Base-by-base conservation (phyloP, 2,113 vertebrate genomes). In the Sylvilagus bachmani region DNA sequence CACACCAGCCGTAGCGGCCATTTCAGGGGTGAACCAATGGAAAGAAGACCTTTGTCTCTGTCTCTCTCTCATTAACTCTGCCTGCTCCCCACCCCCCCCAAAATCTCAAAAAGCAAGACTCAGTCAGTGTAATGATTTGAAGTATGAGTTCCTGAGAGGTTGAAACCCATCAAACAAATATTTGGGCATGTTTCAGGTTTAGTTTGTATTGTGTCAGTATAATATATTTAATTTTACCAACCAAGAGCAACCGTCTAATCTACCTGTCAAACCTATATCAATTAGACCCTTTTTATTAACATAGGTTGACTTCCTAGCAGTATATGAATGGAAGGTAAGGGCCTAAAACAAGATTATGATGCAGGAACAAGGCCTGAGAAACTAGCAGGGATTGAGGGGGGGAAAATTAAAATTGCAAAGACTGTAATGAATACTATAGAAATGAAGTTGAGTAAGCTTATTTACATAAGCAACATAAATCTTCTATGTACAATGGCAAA, bases 221-320 rank as follows among this genome's bases (percentile, higher is more conserved):
- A 67, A 71, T 64, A 58, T 33, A 71, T 73, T 92, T 93, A 83
- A 94, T 55, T 90, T 73, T 74, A 44, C 6, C 6, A 44, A 96
- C 19, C 51, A 89, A 74, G 7, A 78, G 24, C 16, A 53, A 79
- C 7, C 33, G 51, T 29, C 24, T 16, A 17, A 77, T 61, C 29
- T 51, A 77, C 13, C 13, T 88, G 91, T 93, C 29, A 94, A 84
- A 88, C 58, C 38, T 33, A 8, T 55, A 70, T 58, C 53, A 61
- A 89, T 55, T 53, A 71, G 3, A 86, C 89, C 11, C 79, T 64
- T 69, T 95, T 94, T 77, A 29, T 17, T 36, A 85, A 82, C 5
- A 78, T 1, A 89, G 19, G 38, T 16, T 51, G 61, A 91, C 33
- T 24, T 89, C 27, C 27, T 53, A 88, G 29, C 17, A 91, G 7